Conservation (phyloP, 30 jellyfish, hydroid and myxozoan genomes). For the Rhopilema esculentum region DNA sequence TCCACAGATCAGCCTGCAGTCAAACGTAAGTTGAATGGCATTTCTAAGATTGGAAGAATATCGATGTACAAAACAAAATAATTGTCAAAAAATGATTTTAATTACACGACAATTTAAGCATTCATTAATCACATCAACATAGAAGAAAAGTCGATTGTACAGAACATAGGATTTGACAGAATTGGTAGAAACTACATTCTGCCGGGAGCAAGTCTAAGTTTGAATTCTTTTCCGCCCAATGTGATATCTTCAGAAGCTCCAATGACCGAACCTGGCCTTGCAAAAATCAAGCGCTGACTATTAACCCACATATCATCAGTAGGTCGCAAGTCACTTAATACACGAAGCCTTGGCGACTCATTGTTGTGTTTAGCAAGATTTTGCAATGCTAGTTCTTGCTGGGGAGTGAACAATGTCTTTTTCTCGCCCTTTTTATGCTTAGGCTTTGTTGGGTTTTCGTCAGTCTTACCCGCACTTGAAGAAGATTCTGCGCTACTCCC, state of each 20-base stretch:
- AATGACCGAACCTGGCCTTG: constrained; percentile 12
- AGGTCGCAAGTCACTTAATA: constrained; percentile 37
- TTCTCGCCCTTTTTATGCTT: constrained; percentile 41
- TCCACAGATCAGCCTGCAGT: too few species aligned
- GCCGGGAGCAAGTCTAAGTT: constrained; percentile 67
- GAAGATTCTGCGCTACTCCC: constrained; percentile 26
- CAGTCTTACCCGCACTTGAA: constrained; percentile 15
- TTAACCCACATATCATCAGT: background rate
- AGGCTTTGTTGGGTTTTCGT: constrained; percentile 5
- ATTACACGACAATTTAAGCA: too few species aligned
- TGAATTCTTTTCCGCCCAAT: constrained; percentile 74
- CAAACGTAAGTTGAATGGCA: too few species aligned
- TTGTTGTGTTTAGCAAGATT: constrained; percentile 58
- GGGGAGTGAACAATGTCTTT: constrained; percentile 34
- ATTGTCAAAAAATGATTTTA: too few species aligned
- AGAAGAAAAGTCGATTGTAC: background rate
- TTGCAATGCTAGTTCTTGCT: constrained; percentile 67
- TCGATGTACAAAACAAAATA: too few species aligned
- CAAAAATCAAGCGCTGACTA: constrained; percentile 20
- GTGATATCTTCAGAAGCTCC: constrained; percentile 32
- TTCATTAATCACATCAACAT: too few species aligned
- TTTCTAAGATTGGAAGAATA: too few species aligned
- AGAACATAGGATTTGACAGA: background rate
- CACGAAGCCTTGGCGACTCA: constrained; percentile 43
- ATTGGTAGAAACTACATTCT: background rate